Conservation (phyloP, 2,797 vertebrate species). For the Miichthys miiuy region DNA sequence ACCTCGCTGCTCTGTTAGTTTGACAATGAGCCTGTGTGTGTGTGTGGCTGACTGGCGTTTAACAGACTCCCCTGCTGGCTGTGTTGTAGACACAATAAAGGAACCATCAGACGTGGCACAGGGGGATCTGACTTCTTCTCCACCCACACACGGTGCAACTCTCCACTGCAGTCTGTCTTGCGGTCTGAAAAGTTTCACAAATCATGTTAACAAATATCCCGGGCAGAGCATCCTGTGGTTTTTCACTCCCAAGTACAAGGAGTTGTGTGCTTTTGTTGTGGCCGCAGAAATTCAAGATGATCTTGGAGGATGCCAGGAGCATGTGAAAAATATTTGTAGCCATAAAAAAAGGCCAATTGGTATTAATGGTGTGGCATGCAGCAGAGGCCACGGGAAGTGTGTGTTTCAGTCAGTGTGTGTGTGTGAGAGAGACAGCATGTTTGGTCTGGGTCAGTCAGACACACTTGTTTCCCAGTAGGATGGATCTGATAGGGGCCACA, state of each 20-base stretch:
- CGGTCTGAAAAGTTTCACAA: slow-evolving; percentile 75
- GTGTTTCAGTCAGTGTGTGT: slow-evolving; percentile 46
- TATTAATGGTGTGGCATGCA: slow-evolving; percentile 79
- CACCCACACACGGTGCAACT: slow-evolving; percentile 55
- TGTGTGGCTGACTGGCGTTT: slow-evolving; percentile 60
- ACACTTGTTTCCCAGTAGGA: slow-evolving; percentile 85
- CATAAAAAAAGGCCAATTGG: slow-evolving; percentile 78
- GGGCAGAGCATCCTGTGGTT: slow-evolving; percentile 66
- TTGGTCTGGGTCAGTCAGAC: slow-evolving; percentile 78
- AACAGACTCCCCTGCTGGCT: slow-evolving; percentile 69
- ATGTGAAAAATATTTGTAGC: slow-evolving; percentile 80
- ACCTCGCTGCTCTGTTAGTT: slow-evolving; percentile 49
- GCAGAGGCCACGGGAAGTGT: slow-evolving; percentile 64
- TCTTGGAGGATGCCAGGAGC: slow-evolving; percentile 61
- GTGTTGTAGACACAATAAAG: slow-evolving; percentile 79
- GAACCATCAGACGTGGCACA: slow-evolving; percentile 65
- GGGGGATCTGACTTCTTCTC: slow-evolving; percentile 53
- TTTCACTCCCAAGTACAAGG: slow-evolving; percentile 66
- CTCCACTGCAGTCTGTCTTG: slow-evolving; percentile 52
- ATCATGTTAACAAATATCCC: slow-evolving; percentile 80
- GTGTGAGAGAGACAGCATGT: slow-evolving; percentile 52
- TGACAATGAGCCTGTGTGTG: slow-evolving; percentile 53
- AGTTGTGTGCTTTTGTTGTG: slow-evolving; percentile 75
- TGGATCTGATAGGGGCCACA: slow-evolving; percentile 86
- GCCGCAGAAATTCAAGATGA: slow-evolving; percentile 60